These are phyloP conservation scores for Acrobeloides nanus DNA, from an alignment of 2,888 invertebrate genomes.

Conservation along the genomic window DNA sequence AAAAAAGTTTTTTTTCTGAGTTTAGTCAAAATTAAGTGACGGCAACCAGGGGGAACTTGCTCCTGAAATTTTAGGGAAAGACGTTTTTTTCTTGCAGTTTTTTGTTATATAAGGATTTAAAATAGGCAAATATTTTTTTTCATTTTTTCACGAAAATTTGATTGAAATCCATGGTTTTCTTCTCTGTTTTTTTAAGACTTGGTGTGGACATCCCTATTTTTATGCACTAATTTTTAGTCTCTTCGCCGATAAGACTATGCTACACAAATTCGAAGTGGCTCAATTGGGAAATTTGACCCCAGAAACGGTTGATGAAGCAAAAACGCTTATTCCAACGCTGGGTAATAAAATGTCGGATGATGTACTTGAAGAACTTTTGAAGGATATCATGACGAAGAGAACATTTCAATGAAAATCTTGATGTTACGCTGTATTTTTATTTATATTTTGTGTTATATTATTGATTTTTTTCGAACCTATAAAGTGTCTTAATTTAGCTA, in stretches of 20 bases:
- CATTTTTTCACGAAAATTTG: too few species aligned
- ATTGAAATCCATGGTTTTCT: background rate
- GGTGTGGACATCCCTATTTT: constrained; percentile 3
- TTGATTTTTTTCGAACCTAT: too few species aligned
- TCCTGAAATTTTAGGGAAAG: too few species aligned
- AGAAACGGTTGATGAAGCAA: constrained; percentile 94
- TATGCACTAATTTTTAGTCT: constrained; percentile 16
- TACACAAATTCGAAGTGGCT: constrained; percentile 96
- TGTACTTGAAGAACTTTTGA: constrained; percentile 86
- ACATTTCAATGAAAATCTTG: constrained; percentile 69
- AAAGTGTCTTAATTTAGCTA: too few species aligned
- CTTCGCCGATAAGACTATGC: constrained; percentile 64
- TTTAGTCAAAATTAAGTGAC: too few species aligned
- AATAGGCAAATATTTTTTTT: too few species aligned
- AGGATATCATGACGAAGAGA: constrained; percentile 94
- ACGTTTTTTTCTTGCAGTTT: too few species aligned
- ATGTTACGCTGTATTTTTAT: too few species aligned
- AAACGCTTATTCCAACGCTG: constrained; percentile 85
- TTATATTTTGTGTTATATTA: too few species aligned
- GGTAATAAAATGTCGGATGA: constrained; percentile 97
- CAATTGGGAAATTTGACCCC: constrained; percentile 96
- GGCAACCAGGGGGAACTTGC: too few species aligned
- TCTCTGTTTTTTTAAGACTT: constrained; percentile 5
- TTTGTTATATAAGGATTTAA: too few species aligned
- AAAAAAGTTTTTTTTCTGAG: too few species aligned